Evolutionary conservation across 2,888 invertebrate genomes (phyloP).

Genomic region (Alloscopus bannaensis): DNA sequence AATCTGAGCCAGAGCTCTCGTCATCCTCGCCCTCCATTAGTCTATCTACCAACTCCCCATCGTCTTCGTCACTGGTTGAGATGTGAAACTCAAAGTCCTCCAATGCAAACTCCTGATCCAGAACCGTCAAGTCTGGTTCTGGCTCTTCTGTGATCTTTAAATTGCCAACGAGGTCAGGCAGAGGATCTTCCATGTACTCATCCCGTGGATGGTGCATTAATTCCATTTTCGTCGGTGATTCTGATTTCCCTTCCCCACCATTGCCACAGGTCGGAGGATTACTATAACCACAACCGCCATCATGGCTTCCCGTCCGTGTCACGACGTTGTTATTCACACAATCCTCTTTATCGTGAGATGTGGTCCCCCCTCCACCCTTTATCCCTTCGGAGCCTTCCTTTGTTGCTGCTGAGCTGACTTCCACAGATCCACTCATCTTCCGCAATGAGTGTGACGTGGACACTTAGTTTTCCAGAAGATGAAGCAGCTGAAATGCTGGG

Average conservation of each 20-base stretch:
- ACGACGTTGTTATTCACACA: conserved; percentile 31
- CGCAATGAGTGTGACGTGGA: too few species aligned
- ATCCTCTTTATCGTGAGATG: conserved; percentile 22
- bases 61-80: conserved; percentile 68
- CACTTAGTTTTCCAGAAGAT: too few species aligned
- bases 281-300: conserved; percentile 41
- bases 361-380: not conserved
- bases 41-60: conserved; percentile 36
- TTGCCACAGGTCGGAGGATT: conserved; percentile 38
- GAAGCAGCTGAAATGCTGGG: too few species aligned
- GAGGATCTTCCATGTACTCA: conserved; percentile 72
- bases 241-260: conserved; percentile 27
- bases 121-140: conserved; percentile 71
- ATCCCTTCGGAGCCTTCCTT: not conserved
- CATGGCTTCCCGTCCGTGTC: conserved; percentile 20
- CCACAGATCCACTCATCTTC: conserved; percentile 13
- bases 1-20: conserved; percentile 68
- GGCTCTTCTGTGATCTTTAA: conserved; percentile 70
- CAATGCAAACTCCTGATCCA: conserved; percentile 70
- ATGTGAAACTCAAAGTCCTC: conserved; percentile 73
- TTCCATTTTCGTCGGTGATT: conserved; percentile 49
- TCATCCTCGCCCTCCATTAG: conserved; percentile 45
- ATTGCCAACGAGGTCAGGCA: conserved; percentile 73
- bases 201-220: conserved; percentile 58
- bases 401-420: too few species aligned